A percentile compares a stretch with the other conserved stretches of the same genome.
Evolutionary conservation across 2,888 invertebrate species (phyloP).

Genomic region (Helicoverpa assulta): DNA sequence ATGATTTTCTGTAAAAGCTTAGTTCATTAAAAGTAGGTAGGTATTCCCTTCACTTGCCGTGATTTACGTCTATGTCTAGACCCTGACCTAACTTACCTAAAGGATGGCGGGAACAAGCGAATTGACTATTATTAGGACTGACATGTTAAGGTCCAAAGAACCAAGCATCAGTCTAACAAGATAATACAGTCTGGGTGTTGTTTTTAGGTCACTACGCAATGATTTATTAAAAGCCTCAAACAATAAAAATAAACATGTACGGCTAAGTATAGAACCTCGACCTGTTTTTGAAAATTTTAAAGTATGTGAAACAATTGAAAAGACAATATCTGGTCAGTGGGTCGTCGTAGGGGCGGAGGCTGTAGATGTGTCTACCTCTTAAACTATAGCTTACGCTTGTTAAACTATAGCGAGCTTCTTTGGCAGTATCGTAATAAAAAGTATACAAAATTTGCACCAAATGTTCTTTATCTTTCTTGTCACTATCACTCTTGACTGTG

Average conservation of each 20-base stretch:
- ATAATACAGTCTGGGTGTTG: slow-evolving; percentile 1
- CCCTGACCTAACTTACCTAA: slow-evolving; percentile 26
- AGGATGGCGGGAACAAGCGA: slow-evolving; percentile 10
- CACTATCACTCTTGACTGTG: too few relatives aligned
- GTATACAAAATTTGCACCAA: too few relatives aligned
- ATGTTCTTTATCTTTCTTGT: too few relatives aligned
- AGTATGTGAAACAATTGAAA: not conserved
- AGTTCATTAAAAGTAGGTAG: not conserved
- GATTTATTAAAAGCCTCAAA: not conserved
- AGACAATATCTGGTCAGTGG: too few relatives aligned
- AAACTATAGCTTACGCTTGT: too few relatives aligned
- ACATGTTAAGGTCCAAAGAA: slow-evolving; percentile 36
- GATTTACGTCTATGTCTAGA: not conserved
- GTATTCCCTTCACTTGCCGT: not conserved
- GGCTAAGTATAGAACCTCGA: too few relatives aligned
- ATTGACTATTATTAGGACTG: slow-evolving; percentile 43
- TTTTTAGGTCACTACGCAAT: not conserved
- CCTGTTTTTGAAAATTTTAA: not conserved
- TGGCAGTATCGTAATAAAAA: too few relatives aligned
- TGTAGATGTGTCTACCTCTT: too few relatives aligned
- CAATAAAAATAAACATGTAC: not conserved
- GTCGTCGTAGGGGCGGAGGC: too few relatives aligned
- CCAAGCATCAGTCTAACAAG: slow-evolving; percentile 13
- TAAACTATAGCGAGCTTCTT: too few relatives aligned
- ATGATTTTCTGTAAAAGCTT: not conserved